phyloP scores from a whole-genome alignment of 2,888 invertebrate genomes.

The Pseudococcus viburni region DNA sequence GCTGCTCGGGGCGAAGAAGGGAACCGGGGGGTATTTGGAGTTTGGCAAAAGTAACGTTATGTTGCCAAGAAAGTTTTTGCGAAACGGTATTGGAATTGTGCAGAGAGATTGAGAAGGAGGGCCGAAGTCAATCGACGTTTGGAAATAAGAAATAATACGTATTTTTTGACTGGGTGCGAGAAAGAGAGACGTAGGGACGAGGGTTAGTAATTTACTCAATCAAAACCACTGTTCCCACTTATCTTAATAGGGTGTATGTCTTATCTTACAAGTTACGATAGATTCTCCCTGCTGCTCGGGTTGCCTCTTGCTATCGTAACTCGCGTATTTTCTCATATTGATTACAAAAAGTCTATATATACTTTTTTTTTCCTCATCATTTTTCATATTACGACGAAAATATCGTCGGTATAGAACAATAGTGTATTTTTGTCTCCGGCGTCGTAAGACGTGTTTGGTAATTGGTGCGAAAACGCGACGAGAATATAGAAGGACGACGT shows the following conservation, averaged over 20 bases:
- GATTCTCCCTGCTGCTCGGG: background rate
- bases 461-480: background rate
- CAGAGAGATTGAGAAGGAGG: background rate
- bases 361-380: background rate
- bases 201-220: constrained; percentile 65
- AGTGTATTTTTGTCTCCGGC: background rate
- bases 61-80: constrained; percentile 59
- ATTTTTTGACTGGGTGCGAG: constrained; percentile 13
- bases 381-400: constrained; percentile 14
- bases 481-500: no score
- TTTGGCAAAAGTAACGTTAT: constrained; percentile 17
- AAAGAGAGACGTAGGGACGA: background rate
- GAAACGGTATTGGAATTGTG: constrained; percentile 25
- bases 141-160: constrained; percentile 58
- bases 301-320: background rate
- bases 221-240: constrained; percentile 66
- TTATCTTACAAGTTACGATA: constrained; percentile 35
- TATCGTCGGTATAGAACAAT: background rate
- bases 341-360: constrained; percentile 8
- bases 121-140: constrained; percentile 53
- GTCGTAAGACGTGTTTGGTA: background rate
- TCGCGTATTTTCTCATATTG: background rate
- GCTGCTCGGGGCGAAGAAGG: background rate
- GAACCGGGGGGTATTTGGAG: background rate
- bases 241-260: constrained; percentile 64